Percentiles rank a stretch among this genome's conserved stretches.
Conservation (phyloP, 2,113 vertebrate genomes). For the Strix uralensis region DNA sequence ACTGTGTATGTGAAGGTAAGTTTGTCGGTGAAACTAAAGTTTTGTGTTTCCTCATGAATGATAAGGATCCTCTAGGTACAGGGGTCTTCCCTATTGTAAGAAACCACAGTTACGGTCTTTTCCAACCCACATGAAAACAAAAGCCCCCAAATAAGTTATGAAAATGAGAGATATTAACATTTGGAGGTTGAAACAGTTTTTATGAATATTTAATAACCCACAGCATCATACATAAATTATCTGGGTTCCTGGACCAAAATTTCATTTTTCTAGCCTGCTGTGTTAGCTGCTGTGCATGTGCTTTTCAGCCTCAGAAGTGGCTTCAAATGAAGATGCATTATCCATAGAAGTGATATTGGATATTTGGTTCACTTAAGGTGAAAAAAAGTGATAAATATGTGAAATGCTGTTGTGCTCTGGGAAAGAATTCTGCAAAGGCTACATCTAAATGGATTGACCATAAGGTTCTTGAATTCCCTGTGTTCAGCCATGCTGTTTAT, state of each 20-base stretch:
- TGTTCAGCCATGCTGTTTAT: neutral
- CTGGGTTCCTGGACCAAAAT: neutral
- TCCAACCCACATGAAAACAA: neutral
- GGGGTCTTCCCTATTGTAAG: neutral
- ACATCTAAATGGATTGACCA: neutral
- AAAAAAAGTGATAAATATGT: neutral
- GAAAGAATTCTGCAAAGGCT: neutral
- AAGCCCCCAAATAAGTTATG: neutral
- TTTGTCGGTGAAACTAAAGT: neutral
- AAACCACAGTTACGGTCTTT: neutral
- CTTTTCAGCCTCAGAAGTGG: neutral
- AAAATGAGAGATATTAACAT: neutral
- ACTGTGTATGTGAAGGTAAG: neutral
- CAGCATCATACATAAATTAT: neutral
- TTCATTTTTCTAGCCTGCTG: neutral
- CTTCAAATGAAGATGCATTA: neutral
- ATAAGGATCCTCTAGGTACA: neutral
- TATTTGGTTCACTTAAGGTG: neutral
- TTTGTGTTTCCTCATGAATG: neutral
- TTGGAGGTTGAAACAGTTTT: neutral
- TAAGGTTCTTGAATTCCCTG: neutral
- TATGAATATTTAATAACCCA: neutral
- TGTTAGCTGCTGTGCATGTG: neutral
- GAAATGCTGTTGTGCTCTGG: neutral
- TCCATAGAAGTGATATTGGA: neutral